Evolutionary conservation across 2,888 invertebrate genomes (phyloP), one percentile per base, ranked within the genome.

Genomic region (Rutpela maculata): DNA sequence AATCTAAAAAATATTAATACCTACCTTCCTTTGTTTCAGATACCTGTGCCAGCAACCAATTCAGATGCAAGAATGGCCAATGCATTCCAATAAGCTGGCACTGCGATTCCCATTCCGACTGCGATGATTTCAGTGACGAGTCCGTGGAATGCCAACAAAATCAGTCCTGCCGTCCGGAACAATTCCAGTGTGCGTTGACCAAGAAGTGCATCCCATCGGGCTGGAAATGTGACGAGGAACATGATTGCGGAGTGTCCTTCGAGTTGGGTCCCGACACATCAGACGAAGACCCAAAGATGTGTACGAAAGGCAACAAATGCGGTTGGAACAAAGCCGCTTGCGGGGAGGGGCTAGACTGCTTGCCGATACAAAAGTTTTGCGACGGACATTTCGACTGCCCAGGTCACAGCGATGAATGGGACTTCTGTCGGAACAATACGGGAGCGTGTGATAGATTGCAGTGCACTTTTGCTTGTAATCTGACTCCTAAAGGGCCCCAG

Each of bases 131-230:
- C 68, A 92, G 92, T 80, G 94, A 94, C 88, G 94, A 94, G 88
- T 89, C 91, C 75, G 87, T 90, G 17, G 79, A 82, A 17, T 94
- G 94, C 89, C 83, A 83, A 68, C 79, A 83, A 26, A 85, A 84
- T 66, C 80, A 91, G 70, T 89, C 91, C 80, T 95, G 95, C 90
- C 92, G 92, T 84, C 91, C 91, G 81, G 93, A 93, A 18, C 94
- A 95, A 91, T 97, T 97, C 90, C 93, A 93, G 79, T 97, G 97
- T 90, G 90, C 89, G 78, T 89, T 90, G 80, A 93, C 94, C 82
- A 92, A 92, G 75, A 93, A 93, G 88, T 96, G 96, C 91, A 92
- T 96, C 86, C 94, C 95, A 80, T 91, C 91, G 77, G 93, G 93
- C 55, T 84, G 84, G 85, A 79, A 83, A 11, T 85, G 85, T 75